These are phyloP conservation scores for Trinectes maculatus DNA, from an alignment of 2,113 vertebrate genomes.

Conservation along the genomic window DNA sequence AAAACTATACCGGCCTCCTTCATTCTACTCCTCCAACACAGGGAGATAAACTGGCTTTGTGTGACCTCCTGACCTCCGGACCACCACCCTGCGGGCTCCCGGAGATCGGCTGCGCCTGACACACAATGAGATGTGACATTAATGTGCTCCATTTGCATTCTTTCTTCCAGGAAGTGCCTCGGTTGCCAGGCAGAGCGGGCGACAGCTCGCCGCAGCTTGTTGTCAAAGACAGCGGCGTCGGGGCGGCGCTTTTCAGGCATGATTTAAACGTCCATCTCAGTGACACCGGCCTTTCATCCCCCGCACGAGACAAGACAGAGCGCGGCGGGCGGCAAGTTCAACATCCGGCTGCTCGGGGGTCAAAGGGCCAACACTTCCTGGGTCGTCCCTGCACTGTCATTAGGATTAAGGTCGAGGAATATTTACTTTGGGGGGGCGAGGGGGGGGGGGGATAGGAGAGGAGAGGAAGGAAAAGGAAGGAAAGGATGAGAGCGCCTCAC, in stretches of 20 bases:
- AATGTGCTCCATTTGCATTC: slow-evolving; percentile 61
- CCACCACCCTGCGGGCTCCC: slow-evolving; percentile 51
- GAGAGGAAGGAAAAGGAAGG: slow-evolving; percentile 18
- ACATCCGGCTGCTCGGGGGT: slow-evolving; percentile 37
- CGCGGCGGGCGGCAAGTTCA: slow-evolving; percentile 16
- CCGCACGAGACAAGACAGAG: slow-evolving; percentile 38
- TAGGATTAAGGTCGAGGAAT: slow-evolving; percentile 54
- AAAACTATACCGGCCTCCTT: slow-evolving; percentile 11
- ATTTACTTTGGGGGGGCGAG: slow-evolving; percentile 53
- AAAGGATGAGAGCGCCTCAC: slow-evolving; percentile 47
- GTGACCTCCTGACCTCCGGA: slow-evolving; percentile 46
- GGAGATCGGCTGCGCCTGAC: slow-evolving; percentile 41
- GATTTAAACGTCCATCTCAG: slow-evolving; percentile 63
- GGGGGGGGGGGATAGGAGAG: slow-evolving; percentile 4
- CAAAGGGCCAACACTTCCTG: slow-evolving; percentile 60
- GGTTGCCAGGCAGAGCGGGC: slow-evolving; percentile 52
- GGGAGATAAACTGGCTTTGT: slow-evolving; percentile 46
- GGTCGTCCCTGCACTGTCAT: slow-evolving; percentile 35
- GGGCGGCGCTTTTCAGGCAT: slow-evolving; percentile 50
- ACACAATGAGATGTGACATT: slow-evolving; percentile 54
- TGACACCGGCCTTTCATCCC: slow-evolving; percentile 55
- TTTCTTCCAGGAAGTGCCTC: slow-evolving; percentile 49
- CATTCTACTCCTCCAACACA: not conserved
- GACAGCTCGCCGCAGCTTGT: slow-evolving; percentile 39
- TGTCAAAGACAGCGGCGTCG: slow-evolving; percentile 40